phyloP scores from a whole-genome alignment of 2,113 vertebrate species.

The Salvelinus namaycush region DNA sequence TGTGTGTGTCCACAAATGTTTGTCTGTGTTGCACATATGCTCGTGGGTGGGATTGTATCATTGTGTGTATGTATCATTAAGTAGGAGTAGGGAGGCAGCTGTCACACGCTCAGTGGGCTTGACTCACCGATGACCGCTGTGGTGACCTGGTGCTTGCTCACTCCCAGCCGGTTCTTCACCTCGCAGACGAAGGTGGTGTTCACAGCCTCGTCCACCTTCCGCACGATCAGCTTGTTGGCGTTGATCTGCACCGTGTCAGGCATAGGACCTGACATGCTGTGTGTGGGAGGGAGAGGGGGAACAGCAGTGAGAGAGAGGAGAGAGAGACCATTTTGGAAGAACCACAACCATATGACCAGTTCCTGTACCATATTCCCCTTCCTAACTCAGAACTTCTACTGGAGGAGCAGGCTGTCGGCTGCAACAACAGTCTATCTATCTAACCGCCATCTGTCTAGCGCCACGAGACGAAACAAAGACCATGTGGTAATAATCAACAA shows the following conservation, averaged over 20 bases:
- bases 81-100: background rate
- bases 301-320: background rate
- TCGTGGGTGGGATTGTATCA: too few relatives aligned
- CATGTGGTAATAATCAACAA: too few relatives aligned
- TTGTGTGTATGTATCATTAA: background rate
- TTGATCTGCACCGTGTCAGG: constrained; percentile 65
- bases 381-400: too few relatives aligned
- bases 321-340: background rate
- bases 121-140: constrained; percentile 80
- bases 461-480: too few relatives aligned
- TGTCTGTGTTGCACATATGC: background rate
- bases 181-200: constrained; percentile 88
- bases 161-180: constrained; percentile 72
- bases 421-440: background rate
- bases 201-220: constrained; percentile 76
- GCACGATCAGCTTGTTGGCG: constrained; percentile 72
- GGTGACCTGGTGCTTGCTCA: constrained; percentile 66
- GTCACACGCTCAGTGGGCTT: background rate
- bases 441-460: background rate
- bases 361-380: too few relatives aligned
- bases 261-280: constrained; percentile 60
- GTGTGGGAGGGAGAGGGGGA: background rate
- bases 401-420: background rate
- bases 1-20: constrained; percentile 4
- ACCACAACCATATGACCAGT: too few relatives aligned